Conservation (phyloP, 2,888 invertebrate genomes). For the Dicyrtoma fusca region DNA sequence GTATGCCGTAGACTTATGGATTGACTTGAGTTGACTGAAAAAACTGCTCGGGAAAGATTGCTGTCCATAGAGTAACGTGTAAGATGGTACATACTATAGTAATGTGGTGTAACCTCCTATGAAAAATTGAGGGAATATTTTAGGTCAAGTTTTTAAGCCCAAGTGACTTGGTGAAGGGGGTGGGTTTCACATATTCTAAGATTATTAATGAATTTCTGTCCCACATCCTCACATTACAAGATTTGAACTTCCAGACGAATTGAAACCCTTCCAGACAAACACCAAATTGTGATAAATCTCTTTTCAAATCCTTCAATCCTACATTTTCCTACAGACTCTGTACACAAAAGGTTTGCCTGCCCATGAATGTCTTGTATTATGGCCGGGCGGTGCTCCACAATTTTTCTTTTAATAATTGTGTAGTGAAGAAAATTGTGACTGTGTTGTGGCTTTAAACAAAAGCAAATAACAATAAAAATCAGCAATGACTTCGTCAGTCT, state of each 20-base stretch:
- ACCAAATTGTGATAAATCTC: slow-evolving; percentile 21
- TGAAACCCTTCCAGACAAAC: slow-evolving; percentile 19
- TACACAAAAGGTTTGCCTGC: no score
- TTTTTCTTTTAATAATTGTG: no score
- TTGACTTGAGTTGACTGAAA: slow-evolving; percentile 8
- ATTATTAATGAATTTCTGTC: slow-evolving; percentile 40
- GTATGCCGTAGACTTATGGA: background rate
- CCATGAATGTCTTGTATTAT: no score
- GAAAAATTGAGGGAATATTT: slow-evolving; percentile 33
- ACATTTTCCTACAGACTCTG: background rate
- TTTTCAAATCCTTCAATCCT: slow-evolving; percentile 3
- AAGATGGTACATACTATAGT: no score
- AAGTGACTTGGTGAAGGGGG: slow-evolving; percentile 31
- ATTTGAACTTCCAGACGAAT: background rate
- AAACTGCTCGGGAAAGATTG: no score
- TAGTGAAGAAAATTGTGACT: no score
- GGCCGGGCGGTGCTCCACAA: no score
- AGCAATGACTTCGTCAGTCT: no score
- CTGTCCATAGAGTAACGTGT: background rate
- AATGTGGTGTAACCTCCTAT: background rate
- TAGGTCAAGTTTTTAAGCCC: slow-evolving; percentile 28
- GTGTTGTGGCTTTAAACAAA: no score
- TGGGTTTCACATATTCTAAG: slow-evolving; percentile 8
- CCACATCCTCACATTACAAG: slow-evolving; percentile 21
- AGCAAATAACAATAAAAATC: no score